These are phyloP conservation scores for Lepidurus arcticus DNA, from an alignment of 1,140 invertebrate species.

Conservation along the genomic window DNA sequence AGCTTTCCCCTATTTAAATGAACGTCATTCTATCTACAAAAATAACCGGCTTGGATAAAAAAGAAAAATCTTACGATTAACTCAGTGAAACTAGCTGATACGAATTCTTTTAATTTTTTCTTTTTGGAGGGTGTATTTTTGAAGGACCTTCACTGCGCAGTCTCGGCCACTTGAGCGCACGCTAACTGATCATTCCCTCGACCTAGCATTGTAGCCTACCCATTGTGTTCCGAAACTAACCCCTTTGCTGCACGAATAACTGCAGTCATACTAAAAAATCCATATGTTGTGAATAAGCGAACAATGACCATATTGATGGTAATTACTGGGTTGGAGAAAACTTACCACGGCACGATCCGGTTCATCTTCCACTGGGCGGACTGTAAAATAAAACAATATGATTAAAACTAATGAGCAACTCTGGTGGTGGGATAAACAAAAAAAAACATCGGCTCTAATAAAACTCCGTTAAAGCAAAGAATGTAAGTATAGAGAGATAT, in stretches of 20 bases:
- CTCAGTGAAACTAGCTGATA: no score
- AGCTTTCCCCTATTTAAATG: neutral
- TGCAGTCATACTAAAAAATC: no score
- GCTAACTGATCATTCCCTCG: no score
- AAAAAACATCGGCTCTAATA: no score
- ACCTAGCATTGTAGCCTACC: no score
- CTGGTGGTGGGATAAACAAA: neutral
- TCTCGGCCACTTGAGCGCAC: no score
- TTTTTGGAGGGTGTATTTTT: no score
- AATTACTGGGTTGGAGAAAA: neutral
- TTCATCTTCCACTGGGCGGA: slow-evolving; percentile 26
- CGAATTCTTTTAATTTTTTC: no score
- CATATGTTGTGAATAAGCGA: neutral
- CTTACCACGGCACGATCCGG: slow-evolving; percentile 26
- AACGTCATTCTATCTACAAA: neutral
- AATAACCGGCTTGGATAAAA: neutral
- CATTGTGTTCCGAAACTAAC: no score
- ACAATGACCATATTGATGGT: neutral
- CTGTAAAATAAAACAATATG: neutral
- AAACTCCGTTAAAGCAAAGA: no score
- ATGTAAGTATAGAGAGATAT: no score
- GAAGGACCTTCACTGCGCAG: no score
- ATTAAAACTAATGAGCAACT: neutral
- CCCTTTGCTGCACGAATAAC: neutral
- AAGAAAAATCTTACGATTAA: neutral